Evolutionary conservation across 2,113 vertebrate species (phyloP), one percentile per base, ranked within the genome.

Genomic region (Hyaena hyaena): DNA sequence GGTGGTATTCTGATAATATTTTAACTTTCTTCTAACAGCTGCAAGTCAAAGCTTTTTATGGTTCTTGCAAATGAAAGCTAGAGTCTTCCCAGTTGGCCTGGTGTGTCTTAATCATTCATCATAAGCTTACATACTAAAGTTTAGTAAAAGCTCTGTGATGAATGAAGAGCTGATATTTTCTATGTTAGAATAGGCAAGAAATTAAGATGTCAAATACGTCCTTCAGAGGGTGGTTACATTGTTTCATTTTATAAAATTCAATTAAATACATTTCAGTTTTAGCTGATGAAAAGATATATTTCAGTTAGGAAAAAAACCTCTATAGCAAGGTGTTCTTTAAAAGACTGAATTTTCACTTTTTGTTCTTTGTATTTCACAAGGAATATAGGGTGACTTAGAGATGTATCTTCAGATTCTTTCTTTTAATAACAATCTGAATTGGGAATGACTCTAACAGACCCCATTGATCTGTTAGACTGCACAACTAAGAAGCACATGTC

Each of bases 11-110:
- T 73, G 68, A 87, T 50, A 97, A 66, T 96, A 96, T 96, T 97
- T 97, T 95, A 98, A 98, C 93, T 85, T 55, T 68, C 17, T 95
- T 97, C 91, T 93, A 89, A 97, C 86, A 92, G 87, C 97, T 98
- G 84, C 84, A 97, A 96, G 95, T 45, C 95, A 98, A 96, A 96
- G 92, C 79, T 84, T 84, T 88, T 95, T 95, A 94, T 63, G 73
- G 21, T 11, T 94, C 55, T 95, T 96, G 82, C 96, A 98, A 98
- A 98, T 80, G 90, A 97, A 96, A 90, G 90, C 76, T 87, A 61
- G n/a, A 93, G 19, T 66, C 90, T 96, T 97, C 80, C 85, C 53
- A 95, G 95, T 93, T 88, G 97, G 87, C 88, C 39, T 2, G 39
- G 50, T 48, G 33, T 93, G 68, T 89, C 84, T 93, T 96, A 50